These are phyloP conservation scores for Tetropium fuscum DNA, from an alignment of 2,888 invertebrate species.

Conservation along the genomic window DNA sequence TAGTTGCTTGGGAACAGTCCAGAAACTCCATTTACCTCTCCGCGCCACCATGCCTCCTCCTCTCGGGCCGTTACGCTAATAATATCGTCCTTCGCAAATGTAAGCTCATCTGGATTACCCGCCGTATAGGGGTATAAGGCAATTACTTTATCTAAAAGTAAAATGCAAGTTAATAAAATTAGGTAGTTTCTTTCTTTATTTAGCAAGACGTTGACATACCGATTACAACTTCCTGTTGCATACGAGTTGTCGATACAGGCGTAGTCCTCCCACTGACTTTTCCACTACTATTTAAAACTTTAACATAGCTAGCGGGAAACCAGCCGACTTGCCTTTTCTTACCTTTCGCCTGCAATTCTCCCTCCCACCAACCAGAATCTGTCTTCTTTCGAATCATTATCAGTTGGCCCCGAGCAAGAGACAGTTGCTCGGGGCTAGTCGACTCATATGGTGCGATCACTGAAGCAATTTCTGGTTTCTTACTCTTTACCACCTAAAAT, in stretches of 20 bases:
- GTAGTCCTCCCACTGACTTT: constrained; percentile 79
- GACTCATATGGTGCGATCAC: constrained; percentile 95
- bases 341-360: constrained; percentile 93
- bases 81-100: constrained; percentile 91
- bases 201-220: constrained; percentile 52
- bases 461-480: constrained; percentile 92
- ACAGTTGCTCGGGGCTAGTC: constrained; percentile 91
- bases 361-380: constrained; percentile 99
- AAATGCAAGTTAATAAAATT: background rate
- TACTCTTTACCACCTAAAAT: constrained; percentile 72
- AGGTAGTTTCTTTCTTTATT: background rate
- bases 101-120: constrained; percentile 94
- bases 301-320: constrained; percentile 99
- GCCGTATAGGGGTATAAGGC: constrained; percentile 95
- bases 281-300: constrained; percentile 78
- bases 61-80: constrained; percentile 91
- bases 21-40: constrained; percentile 88
- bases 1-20: constrained; percentile 98
- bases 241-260: constrained; percentile 77
- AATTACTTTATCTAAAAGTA: constrained; percentile 82
- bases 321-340: constrained; percentile 94
- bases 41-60: constrained; percentile 98
- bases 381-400: constrained; percentile 97
- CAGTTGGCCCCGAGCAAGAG: constrained; percentile 90
- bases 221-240: constrained; percentile 69